These are phyloP conservation scores for Falco cherrug DNA, from an alignment of 2,797 vertebrate genomes.

Conservation along the genomic window DNA sequence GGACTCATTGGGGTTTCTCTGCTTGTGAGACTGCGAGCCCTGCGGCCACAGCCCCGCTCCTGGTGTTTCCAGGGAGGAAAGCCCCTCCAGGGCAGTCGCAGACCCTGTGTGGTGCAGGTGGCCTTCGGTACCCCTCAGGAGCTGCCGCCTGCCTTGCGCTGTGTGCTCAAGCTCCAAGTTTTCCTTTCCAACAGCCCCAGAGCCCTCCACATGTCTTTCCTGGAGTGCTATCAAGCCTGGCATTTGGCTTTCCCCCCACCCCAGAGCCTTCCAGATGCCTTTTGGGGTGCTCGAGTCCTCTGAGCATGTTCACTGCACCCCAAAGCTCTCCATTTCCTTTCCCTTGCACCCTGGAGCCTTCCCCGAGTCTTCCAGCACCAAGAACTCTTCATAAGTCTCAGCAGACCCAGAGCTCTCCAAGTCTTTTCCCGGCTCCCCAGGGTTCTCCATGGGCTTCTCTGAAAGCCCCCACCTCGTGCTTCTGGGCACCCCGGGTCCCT, in stretches of 20 bases:
- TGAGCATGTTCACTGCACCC: background rate
- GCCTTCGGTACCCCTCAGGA: background rate
- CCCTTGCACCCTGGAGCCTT: fast-evolving
- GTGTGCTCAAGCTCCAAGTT: fast-evolving
- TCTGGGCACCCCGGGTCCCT: background rate
- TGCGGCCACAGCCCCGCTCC: fast-evolving
- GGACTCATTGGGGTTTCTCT: background rate
- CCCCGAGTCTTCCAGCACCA: background rate
- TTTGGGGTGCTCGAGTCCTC: background rate
- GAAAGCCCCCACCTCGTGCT: background rate
- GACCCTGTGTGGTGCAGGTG: fast-evolving
- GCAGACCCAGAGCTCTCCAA: background rate
- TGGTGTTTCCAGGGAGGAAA: background rate
- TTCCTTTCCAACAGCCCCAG: background rate
- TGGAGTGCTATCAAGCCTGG: background rate
- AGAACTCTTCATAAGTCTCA: background rate
- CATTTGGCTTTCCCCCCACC: background rate
- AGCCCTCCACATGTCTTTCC: background rate
- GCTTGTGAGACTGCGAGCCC: background rate
- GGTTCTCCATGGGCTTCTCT: background rate
- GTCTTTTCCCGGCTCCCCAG: background rate
- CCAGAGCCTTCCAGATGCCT: background rate
- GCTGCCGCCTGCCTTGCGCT: background rate
- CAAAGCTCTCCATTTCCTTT: background rate
- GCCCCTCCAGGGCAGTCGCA: fast-evolving